Evolutionary conservation across 2,888 invertebrate genomes (phyloP).

Genomic region (Limnephilus marmoratus): DNA sequence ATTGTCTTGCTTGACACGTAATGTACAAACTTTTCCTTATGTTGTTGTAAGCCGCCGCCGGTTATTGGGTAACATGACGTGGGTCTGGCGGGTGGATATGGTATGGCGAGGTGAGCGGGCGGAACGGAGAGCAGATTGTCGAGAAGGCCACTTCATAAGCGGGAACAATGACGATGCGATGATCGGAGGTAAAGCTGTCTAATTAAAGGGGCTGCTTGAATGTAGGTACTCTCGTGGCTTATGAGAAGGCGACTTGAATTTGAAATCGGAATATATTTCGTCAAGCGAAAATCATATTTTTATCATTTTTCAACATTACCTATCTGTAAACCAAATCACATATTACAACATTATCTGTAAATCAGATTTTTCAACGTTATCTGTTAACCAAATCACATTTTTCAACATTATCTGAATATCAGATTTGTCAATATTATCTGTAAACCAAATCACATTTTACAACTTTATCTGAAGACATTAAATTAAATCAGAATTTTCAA

Average conservation of each 20-base stretch:
- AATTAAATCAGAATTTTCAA: too few species aligned
- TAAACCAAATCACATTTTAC: too few species aligned
- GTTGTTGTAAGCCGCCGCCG: slow-evolving; percentile 58
- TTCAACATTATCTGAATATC: not conserved
- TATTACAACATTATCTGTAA: too few species aligned
- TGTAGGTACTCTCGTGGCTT: not conserved
- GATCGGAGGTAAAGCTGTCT: slow-evolving; percentile 40
- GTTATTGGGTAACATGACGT: slow-evolving; percentile 59
- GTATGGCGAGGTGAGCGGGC: not conserved
- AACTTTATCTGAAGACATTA: too few species aligned
- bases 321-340: too few species aligned
- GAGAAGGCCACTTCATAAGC: slow-evolving; percentile 46
- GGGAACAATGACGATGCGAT: slow-evolving; percentile 32
- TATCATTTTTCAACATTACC: too few species aligned
- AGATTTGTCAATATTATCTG: not conserved
- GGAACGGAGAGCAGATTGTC: slow-evolving; percentile 39
- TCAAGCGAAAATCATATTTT: not conserved
- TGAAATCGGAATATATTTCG: not conserved
- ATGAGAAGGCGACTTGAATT: not conserved
- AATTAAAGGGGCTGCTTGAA: not conserved
- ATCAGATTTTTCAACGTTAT: too few species aligned
- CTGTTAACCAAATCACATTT: too few species aligned
- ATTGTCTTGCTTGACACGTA: slow-evolving; percentile 61
- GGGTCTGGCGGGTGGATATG: slow-evolving; percentile 44
- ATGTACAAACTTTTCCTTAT: slow-evolving; percentile 59